Base-by-base conservation (phyloP, 2,113 vertebrate species). In the Ictalurus furcatus region DNA sequence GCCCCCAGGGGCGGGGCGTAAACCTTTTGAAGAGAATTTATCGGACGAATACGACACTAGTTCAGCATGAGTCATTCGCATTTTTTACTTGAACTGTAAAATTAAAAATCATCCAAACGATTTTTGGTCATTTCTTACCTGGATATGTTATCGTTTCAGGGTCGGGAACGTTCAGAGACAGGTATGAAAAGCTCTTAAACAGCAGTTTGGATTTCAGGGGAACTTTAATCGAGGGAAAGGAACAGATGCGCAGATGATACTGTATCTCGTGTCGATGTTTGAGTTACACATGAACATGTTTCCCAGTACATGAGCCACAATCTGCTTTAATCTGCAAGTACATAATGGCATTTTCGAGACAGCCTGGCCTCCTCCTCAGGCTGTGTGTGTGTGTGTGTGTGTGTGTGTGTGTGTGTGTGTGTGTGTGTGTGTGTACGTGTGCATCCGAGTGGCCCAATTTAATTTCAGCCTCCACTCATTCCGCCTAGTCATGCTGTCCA, bases 291-390 rank as follows among this genome's bases (percentile, higher is more conserved):
- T 59, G 61, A 65, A 54, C 59, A n/a, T 65, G 74, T 59, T 79
- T 65, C 63, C 40, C 17, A 12, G n/a, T 34, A 63, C 34, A 48
- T 17, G 19, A 40, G 12, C 59, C 54, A 19, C 79, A 59, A 82
- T 82, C 79, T 34, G 79, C 48, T 71, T 71, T 56, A 67, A 71
- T 83, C 80, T 88, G 67, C 52, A 23, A 86, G 67, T 34, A 73
- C 85, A 86, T 86, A 74, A 86, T 74, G 30, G 52, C 85, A 74
- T 73, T 71, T 65, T 73, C 67, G 6, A 74, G 85, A 86, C 85
- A 86, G 52, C 58, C 59, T 85, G 78, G 48, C 81, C 81, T 83
- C 56, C 58, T 86, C 48, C 65, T 30, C 85, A 69, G 63, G 61
- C 34, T 34, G 34, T 34, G 34, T 34, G 34, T 34, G 34, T 34